These are phyloP conservation scores for Bolborhynchus lineola DNA, from an alignment of 2,113 vertebrate genomes.

Conservation along the genomic window DNA sequence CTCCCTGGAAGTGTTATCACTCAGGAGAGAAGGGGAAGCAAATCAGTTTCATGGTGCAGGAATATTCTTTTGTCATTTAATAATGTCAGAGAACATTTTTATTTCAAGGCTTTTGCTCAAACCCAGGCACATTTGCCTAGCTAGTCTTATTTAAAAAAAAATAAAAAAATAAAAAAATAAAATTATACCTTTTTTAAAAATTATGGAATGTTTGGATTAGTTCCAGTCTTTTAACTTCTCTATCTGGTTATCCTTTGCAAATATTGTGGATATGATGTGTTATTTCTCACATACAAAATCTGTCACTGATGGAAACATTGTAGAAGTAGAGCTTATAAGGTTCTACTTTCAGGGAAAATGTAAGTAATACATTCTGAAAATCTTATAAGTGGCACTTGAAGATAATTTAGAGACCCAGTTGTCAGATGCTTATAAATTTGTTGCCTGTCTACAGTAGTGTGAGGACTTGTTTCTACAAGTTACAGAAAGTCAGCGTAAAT, in stretches of 20 bases:
- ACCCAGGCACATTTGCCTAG: not conserved
- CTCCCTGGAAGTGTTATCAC: not conserved
- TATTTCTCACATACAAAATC: not conserved
- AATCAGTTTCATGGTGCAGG: not conserved
- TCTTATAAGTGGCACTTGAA: not conserved
- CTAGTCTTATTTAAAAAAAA: not conserved
- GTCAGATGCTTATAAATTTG: not conserved
- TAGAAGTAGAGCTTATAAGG: not conserved
- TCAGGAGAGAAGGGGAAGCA: not conserved
- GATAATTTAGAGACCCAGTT: not conserved
- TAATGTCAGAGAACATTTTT: not conserved
- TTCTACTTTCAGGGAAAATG: not conserved
- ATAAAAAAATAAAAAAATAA: not conserved
- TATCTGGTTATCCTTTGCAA: not conserved
- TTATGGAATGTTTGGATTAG: not conserved
- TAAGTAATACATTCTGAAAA: not conserved
- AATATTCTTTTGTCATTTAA: not conserved
- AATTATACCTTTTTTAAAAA: rapidly evolving
- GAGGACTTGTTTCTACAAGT: not conserved
- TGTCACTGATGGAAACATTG: not conserved
- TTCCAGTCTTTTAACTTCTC: not conserved
- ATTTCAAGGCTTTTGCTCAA: not conserved
- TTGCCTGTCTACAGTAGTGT: not conserved
- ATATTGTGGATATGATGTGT: not conserved
- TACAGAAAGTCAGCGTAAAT: not conserved